Conservation (phyloP, 2,113 vertebrate species). For the Condylura cristata region DNA sequence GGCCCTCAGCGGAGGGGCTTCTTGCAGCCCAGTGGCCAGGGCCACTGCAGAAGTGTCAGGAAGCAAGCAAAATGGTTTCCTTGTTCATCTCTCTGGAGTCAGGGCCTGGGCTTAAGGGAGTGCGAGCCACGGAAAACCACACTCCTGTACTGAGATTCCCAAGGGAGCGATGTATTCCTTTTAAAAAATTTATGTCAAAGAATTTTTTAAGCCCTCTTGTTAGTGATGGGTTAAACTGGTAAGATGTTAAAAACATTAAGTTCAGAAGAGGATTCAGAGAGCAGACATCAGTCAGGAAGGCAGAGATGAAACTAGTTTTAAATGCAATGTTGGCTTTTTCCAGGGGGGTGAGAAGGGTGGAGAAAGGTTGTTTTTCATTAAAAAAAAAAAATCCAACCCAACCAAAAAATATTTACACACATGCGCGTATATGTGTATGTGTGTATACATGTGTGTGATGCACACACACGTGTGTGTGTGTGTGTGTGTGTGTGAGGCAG, state of each 20-base stretch:
- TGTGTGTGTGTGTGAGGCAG: too few relatives aligned
- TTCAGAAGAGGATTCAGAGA: neutral
- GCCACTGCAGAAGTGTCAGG: neutral
- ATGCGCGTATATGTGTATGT: too few relatives aligned
- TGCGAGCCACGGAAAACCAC: neutral
- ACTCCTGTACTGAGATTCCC: neutral
- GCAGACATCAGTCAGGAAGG: neutral
- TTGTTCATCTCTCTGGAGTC: rapidly evolving
- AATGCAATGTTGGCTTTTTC: neutral
- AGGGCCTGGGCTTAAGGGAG: neutral
- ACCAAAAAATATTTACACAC: too few relatives aligned
- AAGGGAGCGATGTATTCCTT: neutral
- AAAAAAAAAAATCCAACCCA: neutral
- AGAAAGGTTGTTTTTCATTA: neutral
- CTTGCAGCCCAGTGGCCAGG: neutral
- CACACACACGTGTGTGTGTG: too few relatives aligned
- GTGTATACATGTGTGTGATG: too few relatives aligned
- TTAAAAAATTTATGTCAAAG: neutral
- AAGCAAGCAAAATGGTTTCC: neutral
- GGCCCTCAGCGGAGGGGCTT: conserved; percentile 44
- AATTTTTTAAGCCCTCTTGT: neutral
- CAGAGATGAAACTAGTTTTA: neutral
- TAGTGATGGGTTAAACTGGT: neutral
- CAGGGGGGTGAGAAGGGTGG: neutral
- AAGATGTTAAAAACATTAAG: neutral